These are phyloP conservation scores for Apis mellifera DNA, from an alignment of 1,140 invertebrate genomes.

Conservation along the genomic window DNA sequence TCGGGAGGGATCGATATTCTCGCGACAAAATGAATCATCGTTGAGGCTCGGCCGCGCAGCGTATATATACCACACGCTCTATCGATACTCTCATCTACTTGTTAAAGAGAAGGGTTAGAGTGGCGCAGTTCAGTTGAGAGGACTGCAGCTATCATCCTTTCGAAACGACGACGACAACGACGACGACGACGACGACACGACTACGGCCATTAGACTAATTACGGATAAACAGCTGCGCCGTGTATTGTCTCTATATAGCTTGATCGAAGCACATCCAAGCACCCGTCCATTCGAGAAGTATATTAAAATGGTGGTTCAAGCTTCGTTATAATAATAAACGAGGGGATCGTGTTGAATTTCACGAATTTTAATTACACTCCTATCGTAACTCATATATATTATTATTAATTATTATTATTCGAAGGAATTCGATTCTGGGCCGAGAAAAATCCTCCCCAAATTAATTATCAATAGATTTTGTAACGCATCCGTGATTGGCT, in stretches of 20 bases:
- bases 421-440: neutral
- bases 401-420: slow-evolving; percentile 34
- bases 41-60: neutral
- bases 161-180: slow-evolving; percentile 26
- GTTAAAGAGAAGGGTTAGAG: neutral
- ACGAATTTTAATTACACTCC: neutral
- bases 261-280: too few relatives aligned
- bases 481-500: neutral
- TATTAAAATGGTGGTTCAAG: neutral
- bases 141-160: slow-evolving; percentile 29
- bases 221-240: slow-evolving; percentile 42
- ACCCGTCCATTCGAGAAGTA: neutral
- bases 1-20: neutral
- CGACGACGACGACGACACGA: neutral
- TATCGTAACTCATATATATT: neutral
- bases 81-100: slow-evolving; percentile 33
- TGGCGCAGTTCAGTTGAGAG: slow-evolving; percentile 4
- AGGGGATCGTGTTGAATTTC: neutral
- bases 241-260: neutral
- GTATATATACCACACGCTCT: neutral
- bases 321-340: neutral
- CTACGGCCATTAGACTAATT: slow-evolving; percentile 46
- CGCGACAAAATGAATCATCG: slow-evolving; percentile 5
- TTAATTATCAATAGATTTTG: slow-evolving; percentile 46
- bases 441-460: neutral